Conservation (phyloP, 2,888 invertebrate species). For the Ferdinandea cuprea region DNA sequence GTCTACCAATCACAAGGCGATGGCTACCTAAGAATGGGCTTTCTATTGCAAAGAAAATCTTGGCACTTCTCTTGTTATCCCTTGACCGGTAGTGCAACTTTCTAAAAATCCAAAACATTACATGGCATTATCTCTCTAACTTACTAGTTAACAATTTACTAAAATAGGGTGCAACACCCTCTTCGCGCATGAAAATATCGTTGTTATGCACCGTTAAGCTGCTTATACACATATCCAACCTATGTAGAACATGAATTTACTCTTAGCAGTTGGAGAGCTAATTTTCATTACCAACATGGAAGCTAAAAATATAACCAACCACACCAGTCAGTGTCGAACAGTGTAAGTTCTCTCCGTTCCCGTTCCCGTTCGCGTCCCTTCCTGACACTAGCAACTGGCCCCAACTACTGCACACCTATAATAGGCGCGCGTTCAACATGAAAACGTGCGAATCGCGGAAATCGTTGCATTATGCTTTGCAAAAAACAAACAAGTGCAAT, state of each 20-base stretch:
- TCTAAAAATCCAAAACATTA: constrained; percentile 62
- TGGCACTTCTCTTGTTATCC: constrained; percentile 13
- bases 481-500: constrained; percentile 64
- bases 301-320: constrained; percentile 55
- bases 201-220: constrained; percentile 72
- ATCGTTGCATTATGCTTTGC: constrained; percentile 51
- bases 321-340: neutral
- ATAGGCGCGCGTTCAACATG: constrained; percentile 62
- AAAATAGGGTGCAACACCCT: constrained; percentile 71
- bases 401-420: neutral
- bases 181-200: constrained; percentile 65
- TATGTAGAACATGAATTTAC: constrained; percentile 37
- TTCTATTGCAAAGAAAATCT: neutral
- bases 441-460: constrained; percentile 72
- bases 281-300: constrained; percentile 62
- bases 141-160: constrained; percentile 45
- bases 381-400: constrained; percentile 20
- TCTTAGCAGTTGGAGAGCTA: constrained; percentile 21
- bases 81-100: constrained; percentile 62
- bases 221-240: constrained; percentile 49
- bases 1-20: too few relatives aligned
- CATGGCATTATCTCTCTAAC: constrained; percentile 52
- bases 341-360: neutral
- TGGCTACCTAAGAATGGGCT: neutral
- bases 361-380: too few relatives aligned